phyloP scores from a whole-genome alignment of 2,113 vertebrate species.

The Eulemur rufifrons region DNA sequence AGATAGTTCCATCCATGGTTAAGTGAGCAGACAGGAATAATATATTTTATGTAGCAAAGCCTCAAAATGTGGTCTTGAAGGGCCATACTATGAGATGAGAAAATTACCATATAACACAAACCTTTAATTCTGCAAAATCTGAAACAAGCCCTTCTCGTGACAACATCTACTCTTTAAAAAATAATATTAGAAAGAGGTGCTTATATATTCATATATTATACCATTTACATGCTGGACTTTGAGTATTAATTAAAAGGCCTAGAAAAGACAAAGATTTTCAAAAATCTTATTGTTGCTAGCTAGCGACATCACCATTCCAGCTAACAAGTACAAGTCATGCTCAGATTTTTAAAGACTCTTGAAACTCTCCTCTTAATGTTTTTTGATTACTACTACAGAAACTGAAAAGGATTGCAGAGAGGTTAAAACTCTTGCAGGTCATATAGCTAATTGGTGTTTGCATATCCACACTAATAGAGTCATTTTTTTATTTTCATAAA shows the following conservation, averaged over 20 bases:
- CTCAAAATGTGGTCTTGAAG: neutral
- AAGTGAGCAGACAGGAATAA: neutral
- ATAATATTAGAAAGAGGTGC: neutral
- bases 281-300: neutral
- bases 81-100: neutral
- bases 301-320: neutral
- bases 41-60: neutral
- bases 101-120: neutral
- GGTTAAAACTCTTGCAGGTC: neutral
- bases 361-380: neutral
- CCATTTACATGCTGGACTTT: neutral
- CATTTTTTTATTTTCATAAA: neutral
- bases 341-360: slow-evolving; percentile 35
- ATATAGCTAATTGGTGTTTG: neutral
- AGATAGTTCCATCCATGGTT: neutral
- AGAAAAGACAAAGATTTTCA: neutral
- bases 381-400: neutral
- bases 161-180: neutral
- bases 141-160: neutral
- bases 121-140: neutral
- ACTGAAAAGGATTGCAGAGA: neutral
- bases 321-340: neutral
- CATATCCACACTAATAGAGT: neutral
- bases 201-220: neutral
- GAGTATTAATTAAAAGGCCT: neutral